Evolutionary conservation across 2,888 invertebrate genomes (phyloP).

Genomic region (Calameuta filiformis): DNA sequence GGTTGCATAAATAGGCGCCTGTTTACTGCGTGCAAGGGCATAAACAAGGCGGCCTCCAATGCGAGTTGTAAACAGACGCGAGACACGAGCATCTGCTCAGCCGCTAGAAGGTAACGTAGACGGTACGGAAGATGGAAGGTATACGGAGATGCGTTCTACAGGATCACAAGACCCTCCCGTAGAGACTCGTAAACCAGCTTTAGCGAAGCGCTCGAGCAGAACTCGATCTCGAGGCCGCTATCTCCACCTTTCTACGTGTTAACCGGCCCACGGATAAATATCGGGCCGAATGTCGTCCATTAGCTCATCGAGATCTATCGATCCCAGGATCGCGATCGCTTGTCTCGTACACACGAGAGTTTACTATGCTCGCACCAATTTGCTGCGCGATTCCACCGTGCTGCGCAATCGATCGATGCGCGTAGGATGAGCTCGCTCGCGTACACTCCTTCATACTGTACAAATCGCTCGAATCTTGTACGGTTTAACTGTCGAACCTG

Average conservation of each 20-base stretch:
- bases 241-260: slow-evolving; percentile 1
- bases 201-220: background rate
- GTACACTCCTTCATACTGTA: background rate
- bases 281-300: background rate
- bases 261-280: slow-evolving; percentile 4
- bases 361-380: slow-evolving; percentile 5
- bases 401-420: slow-evolving; percentile 1
- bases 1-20: background rate
- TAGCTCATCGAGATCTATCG: slow-evolving; percentile 2
- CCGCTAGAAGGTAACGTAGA: background rate
- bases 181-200: background rate
- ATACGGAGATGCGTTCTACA: background rate
- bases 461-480: background rate
- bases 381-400: slow-evolving; percentile 1
- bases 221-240: background rate
- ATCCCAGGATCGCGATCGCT: background rate
- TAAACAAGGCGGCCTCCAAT: background rate
- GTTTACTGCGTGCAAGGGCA: background rate
- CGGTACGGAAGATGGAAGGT: background rate
- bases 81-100: background rate
- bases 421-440: background rate
- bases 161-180: background rate
- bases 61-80: slow-evolving; percentile 2
- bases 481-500: background rate
- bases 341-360: slow-evolving; percentile 1